Percentiles rank a stretch among this genome's conserved stretches.
These are phyloP conservation scores for Excalfactoria chinensis DNA, from an alignment of 2,113 vertebrate species.

Conservation along the genomic window DNA sequence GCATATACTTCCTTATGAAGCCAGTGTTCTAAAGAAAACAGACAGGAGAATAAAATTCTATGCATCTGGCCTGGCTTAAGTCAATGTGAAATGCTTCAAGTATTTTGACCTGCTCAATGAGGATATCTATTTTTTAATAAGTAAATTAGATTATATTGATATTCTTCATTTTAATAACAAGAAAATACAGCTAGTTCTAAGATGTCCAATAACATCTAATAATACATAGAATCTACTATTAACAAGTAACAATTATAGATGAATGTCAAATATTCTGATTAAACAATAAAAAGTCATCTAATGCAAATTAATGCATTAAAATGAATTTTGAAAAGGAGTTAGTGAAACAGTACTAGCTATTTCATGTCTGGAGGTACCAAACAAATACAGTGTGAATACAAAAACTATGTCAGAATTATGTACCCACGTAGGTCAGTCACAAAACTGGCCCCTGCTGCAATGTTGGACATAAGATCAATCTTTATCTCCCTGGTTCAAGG, in stretches of 20 bases:
- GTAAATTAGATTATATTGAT: neutral
- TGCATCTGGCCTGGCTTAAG: neutral
- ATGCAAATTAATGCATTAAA: neutral
- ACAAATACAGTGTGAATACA: neutral
- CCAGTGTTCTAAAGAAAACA: neutral
- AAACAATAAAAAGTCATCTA: neutral
- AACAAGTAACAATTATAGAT: conserved; percentile 4
- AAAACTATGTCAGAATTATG: neutral
- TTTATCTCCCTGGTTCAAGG: conserved; percentile 9
- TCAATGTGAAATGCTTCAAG: accelerated
- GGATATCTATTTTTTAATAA: neutral
- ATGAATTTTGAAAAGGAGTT: conserved; percentile 3
- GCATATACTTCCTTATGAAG: neutral
- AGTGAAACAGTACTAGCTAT: neutral
- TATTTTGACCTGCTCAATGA: neutral
- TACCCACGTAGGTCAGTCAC: neutral
- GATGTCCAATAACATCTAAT: neutral
- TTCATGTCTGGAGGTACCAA: neutral
- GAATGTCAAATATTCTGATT: neutral
- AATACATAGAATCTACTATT: neutral
- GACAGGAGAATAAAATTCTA: neutral
- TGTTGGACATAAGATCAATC: neutral
- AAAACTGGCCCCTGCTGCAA: neutral
- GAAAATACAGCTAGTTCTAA: neutral
- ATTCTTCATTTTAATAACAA: neutral